A percentile compares a stretch with the other conserved stretches of the same genome.
phyloP scores from a whole-genome alignment of 2,888 invertebrate species.

The Athalia rosae region DNA sequence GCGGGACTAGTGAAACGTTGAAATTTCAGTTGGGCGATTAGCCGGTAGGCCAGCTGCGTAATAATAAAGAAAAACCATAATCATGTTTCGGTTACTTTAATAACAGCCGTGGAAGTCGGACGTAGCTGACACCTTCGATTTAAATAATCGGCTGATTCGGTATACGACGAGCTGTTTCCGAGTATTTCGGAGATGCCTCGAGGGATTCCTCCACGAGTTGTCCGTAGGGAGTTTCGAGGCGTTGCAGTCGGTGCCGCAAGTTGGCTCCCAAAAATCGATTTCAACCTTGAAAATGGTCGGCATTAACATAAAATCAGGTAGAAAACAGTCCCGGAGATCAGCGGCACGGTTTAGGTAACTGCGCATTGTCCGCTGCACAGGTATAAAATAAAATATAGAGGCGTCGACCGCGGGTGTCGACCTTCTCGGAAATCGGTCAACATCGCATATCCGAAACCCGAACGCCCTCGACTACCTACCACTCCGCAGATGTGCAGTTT shows the following conservation, averaged over 20 bases:
- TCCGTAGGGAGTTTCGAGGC: slow-evolving; percentile 26
- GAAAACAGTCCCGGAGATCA: slow-evolving; percentile 22
- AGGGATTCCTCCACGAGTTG: slow-evolving; percentile 1
- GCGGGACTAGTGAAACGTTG: no score
- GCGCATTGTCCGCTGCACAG: slow-evolving; percentile 19
- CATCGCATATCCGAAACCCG: slow-evolving; percentile 44
- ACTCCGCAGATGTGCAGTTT: slow-evolving; percentile 54
- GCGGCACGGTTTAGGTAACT: neutral
- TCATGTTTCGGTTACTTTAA: no score
- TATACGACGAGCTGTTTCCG: neutral
- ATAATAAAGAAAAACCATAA: no score
- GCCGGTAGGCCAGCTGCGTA: no score
- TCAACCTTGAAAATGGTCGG: slow-evolving; percentile 15
- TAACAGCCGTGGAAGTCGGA: no score
- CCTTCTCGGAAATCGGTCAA: slow-evolving; percentile 63
- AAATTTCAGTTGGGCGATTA: no score
- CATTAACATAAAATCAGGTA: slow-evolving; percentile 43
- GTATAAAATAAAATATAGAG: neutral
- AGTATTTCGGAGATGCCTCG: neutral
- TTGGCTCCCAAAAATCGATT: slow-evolving; percentile 30
- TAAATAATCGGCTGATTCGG: slow-evolving; percentile 9
- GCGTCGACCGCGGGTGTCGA: slow-evolving; percentile 50
- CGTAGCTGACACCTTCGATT: neutral
- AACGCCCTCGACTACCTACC: slow-evolving; percentile 54
- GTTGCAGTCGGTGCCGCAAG: neutral